Base-by-base conservation (phyloP, 2,113 vertebrate genomes). In the Epinephelus lanceolatus region DNA sequence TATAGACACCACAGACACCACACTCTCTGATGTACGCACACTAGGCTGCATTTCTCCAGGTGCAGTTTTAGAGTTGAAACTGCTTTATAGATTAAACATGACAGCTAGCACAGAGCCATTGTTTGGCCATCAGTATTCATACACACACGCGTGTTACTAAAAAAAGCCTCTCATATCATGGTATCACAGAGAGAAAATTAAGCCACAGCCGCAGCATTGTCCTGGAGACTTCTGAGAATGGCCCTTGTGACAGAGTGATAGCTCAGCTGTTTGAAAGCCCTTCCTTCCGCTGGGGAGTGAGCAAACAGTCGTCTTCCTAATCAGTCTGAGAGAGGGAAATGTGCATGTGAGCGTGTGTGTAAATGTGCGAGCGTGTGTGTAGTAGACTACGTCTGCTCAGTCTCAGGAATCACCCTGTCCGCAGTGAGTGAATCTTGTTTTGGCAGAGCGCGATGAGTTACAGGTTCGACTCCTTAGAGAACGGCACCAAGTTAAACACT, bases 401-500 rank as follows among this genome's bases (percentile, higher is more conserved):
- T 84, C 61, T 94, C 90, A 91, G 74, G 83, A 81, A 81, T 91
- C 82, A 56, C 83, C 82, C 78, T 19, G 78, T 83, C 76, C 53
- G 40, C 62, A n/a, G 37, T 56, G 62, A 81, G 51, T 13, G 85
- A 84, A 60, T 71, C 37, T 81, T 92, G 76, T 90, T 91, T 90
- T 84, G 90, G 62, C 86, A 86, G 85, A 83, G n/a, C 51, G 21
- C 82, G 81, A 90, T 51, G 75, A 78, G 85, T 80, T 86, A 66
- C 61, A 76, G 81, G 73, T 73, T 49, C 1, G 15, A 56, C 45
- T 83, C 71, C 55, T 56, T 14, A 37, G 63, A 86, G 57, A 76
- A 81, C 65, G 65, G 52, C 45, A 66, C 65, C 21, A 55, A 86
- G 86, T 79, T 86, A 88, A 89, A 89, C 85, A 85, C 27, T 49